Conservation (phyloP, 2,113 vertebrate species). For the Phrynocephalus versicolor region DNA sequence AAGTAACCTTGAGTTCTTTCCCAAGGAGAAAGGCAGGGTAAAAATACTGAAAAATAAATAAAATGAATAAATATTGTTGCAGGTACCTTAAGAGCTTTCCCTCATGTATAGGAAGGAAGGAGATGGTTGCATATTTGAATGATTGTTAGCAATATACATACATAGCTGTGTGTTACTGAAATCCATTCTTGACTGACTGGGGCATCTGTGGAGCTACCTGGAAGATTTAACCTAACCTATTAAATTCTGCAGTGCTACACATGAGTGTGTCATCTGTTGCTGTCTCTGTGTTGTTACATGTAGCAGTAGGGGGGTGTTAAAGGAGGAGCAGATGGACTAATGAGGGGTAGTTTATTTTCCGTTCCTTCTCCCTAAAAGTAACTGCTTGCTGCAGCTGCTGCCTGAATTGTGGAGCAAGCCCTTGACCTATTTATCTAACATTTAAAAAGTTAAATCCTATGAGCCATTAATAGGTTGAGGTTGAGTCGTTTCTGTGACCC, state of each 20-base stretch:
- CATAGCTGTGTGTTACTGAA: neutral
- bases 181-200: neutral
- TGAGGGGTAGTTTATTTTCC: neutral
- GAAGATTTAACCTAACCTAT: neutral
- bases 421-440: neutral
- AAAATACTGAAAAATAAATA: too few species aligned
- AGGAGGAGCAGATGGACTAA: neutral
- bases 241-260: neutral
- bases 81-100: neutral
- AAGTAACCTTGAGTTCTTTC: too few species aligned
- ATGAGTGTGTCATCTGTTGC: neutral
- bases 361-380: neutral
- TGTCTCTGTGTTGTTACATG: too few species aligned
- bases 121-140: neutral
- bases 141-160: neutral
- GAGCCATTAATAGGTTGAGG: constrained; percentile 20
- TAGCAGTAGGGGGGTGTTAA: neutral
- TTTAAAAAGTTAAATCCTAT: neutral
- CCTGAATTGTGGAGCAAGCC: rapidly evolving
- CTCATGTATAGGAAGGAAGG: neutral
- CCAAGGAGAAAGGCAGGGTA: too few species aligned
- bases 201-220: neutral
- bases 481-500: constrained; percentile 40
- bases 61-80: neutral
- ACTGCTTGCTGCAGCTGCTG: neutral